Base-by-base conservation (phyloP, 2,888 invertebrate species). In the Frankliniella intonsa region DNA sequence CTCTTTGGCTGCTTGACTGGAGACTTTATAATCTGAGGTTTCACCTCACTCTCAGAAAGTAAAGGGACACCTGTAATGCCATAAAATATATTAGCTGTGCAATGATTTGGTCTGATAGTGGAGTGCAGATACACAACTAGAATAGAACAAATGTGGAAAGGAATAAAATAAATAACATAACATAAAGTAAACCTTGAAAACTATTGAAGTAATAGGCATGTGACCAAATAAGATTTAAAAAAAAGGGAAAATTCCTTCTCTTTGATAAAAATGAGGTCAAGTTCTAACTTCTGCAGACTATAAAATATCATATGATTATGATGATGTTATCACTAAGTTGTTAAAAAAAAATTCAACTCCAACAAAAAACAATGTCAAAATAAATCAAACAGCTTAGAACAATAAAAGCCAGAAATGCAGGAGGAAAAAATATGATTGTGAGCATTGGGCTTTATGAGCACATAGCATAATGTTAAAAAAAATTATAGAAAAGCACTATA, bases 341-440 rank as follows among this genome's bases (percentile, higher is more conserved):
- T 38, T 62, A 7, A 12, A 55, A 2, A 51, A 55, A 62, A 62
- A 22, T 80, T 76, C 10, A 80, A 17, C 51, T 5, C 27, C 49
- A 80, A 81, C 49, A 12, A 81, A 55, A 27, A 81, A 8, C 22
- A 79, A 51, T 38, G 49, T 14, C 69, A 14, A 81, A 27, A 62
- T 7, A 49, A 69, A 81, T 81, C 25, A 62, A 62, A 62, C 11
- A 62, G 27, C 51, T 14, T 55, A 55, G 1, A 19, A 27, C 49
- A 38, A 50, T 0, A 25, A 17, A 62, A 62, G 62, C 17, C 0
- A 7, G 3, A 11, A 17, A 62, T 62, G n/a, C 17, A 62, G 11
- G 0, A 1, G 62, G 3, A 7, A n/a, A n/a, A 62, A 62, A n/a
- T 14, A 62, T 5, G 3, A 38, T 5, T 38, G 38, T 38, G 38